Base-by-base conservation (phyloP, 2,113 vertebrate genomes). In the Ornithorhynchus anatinus region DNA sequence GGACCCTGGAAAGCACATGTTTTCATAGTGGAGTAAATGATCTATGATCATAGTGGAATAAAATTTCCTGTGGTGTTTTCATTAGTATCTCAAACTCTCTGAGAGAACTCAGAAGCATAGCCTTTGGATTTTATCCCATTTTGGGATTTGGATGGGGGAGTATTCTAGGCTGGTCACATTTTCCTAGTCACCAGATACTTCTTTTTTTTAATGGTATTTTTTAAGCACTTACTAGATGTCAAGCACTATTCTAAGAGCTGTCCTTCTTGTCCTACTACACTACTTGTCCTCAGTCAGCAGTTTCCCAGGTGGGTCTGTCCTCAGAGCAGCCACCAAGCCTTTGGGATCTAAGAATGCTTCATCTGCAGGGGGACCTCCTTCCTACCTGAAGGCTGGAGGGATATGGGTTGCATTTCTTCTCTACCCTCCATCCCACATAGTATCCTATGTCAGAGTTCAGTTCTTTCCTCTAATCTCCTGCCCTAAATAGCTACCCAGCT, bases 251-350 rank as follows among this genome's bases (percentile, higher is more conserved):
- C 39, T 67, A 70, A 84, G 31, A 58, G 31, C 69, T 72, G 77
- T 78, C 75, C 37, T 60, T 73, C 59, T 63, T 57, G 53, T 47
- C 48, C 65, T 70, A n/a, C 78, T 73, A 67, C 44, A 71, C 53
- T 68, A 78, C 81, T 75, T 75, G 31, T 61, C 73, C 78, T 81
- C 73, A 73, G 72, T 80, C 78, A 73, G 60, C 5, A 25, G 62
- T 58, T 84, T 85, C 70, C 63, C 70, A 77, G 73, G 79, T 85
- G 83, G 78, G 63, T 64, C 61, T 75, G 67, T 79, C 67, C 75
- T 68, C 64, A 84, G 67, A 77, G 60, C 31, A 5, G 53, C 68
- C 83, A 75, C 68, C 66, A 25, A 75, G 77, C 72, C 57, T 77
- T 48, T 57, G 52, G 10, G 63, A 81, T 85, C 75, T 81, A 88